Evolutionary conservation across 1,140 invertebrate species (phyloP).

Genomic region (Holcopasites calliopsidis): DNA sequence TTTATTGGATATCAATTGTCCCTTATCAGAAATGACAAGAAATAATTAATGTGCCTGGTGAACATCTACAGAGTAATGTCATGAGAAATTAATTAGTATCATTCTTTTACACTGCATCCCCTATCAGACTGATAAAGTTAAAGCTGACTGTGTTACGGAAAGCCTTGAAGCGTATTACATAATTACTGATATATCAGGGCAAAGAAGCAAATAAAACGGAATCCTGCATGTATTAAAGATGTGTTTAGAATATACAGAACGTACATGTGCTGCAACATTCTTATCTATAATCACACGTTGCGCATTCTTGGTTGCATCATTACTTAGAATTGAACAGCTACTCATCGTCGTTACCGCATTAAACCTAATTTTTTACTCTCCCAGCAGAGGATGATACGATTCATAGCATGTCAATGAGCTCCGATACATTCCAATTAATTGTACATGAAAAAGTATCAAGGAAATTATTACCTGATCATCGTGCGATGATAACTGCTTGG

Average conservation of each 20-base stretch:
- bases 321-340: constrained; percentile 70
- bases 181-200: constrained; percentile 63
- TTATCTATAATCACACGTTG: constrained; percentile 75
- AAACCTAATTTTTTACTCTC: constrained; percentile 54
- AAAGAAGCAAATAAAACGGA: constrained; percentile 55
- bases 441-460: background rate
- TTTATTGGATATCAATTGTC: too few relatives aligned
- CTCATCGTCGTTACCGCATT: constrained; percentile 65
- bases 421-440: background rate
- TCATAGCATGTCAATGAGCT: background rate
- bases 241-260: constrained; percentile 30
- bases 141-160: constrained; percentile 54
- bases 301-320: constrained; percentile 73
- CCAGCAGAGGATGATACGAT: background rate
- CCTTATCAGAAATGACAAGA: background rate
- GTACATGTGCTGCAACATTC: constrained; percentile 53
- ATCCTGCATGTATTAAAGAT: constrained; percentile 29
- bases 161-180: constrained; percentile 62
- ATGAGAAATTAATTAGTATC: constrained; percentile 26
- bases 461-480: constrained; percentile 70
- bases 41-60: too few relatives aligned
- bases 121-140: constrained; percentile 57
- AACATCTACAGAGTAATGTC: too few relatives aligned
- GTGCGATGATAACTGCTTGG: constrained; percentile 75
- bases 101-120: background rate